Percentiles rank a stretch among this genome's conserved stretches.
These are phyloP conservation scores for Pectinophora gossypiella DNA, from an alignment of 1,140 invertebrate species.

Conservation along the genomic window DNA sequence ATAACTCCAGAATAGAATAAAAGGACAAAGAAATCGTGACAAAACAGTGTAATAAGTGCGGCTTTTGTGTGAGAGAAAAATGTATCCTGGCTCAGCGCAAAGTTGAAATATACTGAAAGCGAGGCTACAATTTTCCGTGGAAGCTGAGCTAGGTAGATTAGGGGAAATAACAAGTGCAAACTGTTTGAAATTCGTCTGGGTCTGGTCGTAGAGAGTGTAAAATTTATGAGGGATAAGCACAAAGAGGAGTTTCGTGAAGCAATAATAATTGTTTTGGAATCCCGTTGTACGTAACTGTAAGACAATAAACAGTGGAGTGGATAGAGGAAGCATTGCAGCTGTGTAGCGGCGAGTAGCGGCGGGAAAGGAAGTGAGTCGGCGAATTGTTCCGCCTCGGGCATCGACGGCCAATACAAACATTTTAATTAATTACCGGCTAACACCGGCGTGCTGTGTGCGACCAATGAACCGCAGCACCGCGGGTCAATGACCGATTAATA, in stretches of 20 bases:
- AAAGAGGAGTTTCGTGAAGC: background rate
- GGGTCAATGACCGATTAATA: constrained; percentile 52
- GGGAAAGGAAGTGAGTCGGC: constrained; percentile 31
- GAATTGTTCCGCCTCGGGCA: constrained; percentile 29
- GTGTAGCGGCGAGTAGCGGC: background rate
- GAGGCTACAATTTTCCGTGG: background rate
- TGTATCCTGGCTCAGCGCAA: background rate
- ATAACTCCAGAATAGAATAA: background rate
- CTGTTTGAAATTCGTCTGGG: background rate
- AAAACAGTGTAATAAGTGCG: background rate
- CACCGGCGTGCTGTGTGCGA: background rate
- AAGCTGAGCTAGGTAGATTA: constrained; percentile 3
- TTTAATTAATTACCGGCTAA: constrained; percentile 23
- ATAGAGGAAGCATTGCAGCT: background rate
- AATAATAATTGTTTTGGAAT: background rate
- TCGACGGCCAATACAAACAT: constrained; percentile 27
- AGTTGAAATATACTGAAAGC: constrained; percentile 3
- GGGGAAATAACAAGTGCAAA: background rate
- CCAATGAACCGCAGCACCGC: constrained; percentile 6
- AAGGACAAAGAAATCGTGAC: background rate
- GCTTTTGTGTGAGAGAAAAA: background rate
- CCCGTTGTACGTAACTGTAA: background rate
- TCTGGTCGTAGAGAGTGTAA: background rate
- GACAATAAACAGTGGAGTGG: background rate
- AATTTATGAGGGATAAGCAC: background rate